Conservation (phyloP, 1,140 invertebrate genomes). For the Brachionus koreanus region DNA sequence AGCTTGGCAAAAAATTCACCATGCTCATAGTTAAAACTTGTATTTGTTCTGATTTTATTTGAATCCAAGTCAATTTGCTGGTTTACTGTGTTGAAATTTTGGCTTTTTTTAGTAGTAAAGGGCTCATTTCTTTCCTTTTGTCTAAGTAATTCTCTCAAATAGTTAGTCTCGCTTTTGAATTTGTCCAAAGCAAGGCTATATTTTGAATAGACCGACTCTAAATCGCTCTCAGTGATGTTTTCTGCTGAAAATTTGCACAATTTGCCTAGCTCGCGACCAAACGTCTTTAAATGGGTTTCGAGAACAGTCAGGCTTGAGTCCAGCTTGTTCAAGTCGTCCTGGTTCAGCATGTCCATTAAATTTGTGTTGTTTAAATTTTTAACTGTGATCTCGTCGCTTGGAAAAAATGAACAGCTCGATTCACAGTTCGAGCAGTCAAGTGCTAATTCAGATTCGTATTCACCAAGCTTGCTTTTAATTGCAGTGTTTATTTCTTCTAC, state of each 20-base stretch:
- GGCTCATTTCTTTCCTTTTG: background rate
- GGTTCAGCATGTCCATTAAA: background rate
- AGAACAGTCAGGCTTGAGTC: background rate
- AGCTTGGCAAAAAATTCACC: background rate
- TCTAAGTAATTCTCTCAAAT: background rate
- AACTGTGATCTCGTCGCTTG: background rate
- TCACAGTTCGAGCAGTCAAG: background rate
- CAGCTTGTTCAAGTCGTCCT: background rate
- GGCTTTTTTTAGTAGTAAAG: background rate
- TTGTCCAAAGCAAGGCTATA: background rate
- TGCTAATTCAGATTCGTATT: background rate
- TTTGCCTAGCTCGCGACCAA: background rate
- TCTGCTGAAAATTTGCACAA: constrained; percentile 1
- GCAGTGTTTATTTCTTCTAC: background rate
- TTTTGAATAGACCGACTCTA: background rate
- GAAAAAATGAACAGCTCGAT: background rate
- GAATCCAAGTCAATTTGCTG: background rate
- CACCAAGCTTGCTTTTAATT: background rate
- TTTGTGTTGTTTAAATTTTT: constrained; percentile 36
- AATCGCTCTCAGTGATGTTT: background rate
- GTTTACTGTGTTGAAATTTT: background rate
- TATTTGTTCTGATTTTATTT: constrained; percentile 5
- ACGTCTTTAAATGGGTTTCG: background rate
- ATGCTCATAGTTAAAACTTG: constrained; percentile 15
- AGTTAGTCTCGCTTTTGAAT: background rate